phyloP scores from a whole-genome alignment of 2,113 vertebrate species.

The Chaetura pelagica region DNA sequence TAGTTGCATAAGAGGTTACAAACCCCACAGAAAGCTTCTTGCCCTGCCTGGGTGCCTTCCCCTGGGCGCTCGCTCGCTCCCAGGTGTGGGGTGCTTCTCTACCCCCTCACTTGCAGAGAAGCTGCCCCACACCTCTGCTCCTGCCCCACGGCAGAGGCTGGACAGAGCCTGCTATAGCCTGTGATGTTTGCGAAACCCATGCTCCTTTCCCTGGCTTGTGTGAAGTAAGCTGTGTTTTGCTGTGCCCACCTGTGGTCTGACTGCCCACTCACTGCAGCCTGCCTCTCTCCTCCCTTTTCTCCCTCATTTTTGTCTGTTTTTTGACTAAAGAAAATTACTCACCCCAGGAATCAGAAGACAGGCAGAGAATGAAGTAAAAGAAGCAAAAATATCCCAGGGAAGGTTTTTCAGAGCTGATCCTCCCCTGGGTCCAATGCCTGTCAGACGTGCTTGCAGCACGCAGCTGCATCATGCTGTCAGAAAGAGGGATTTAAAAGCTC shows the following conservation, averaged over 20 bases:
- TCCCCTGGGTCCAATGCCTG: constrained; percentile 29
- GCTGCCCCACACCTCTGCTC: neutral
- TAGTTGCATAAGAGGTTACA: neutral
- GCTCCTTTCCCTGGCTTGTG: neutral
- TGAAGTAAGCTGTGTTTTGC: neutral
- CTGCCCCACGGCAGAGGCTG: neutral
- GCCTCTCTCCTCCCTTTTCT: neutral
- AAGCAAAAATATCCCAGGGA: constrained; percentile 1
- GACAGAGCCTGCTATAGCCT: fast-evolving
- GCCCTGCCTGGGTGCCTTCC: neutral
- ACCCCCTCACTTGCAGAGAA: neutral
- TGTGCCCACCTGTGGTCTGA: neutral
- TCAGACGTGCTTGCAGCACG: neutral
- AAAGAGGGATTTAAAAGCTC: constrained; percentile 40
- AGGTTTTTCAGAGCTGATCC: constrained; percentile 14
- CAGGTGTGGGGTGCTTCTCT: neutral
- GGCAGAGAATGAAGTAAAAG: neutral
- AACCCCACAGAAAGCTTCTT: neutral
- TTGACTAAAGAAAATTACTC: constrained; percentile 22
- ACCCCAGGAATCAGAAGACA: neutral
- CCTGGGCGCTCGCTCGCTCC: neutral
- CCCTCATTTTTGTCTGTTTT: neutral
- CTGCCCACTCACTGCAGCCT: neutral
- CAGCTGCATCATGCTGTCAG: neutral
- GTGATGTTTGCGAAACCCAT: fast-evolving